phyloP scores from a whole-genome alignment of 2,797 vertebrate species.

The Avahi laniger region DNA sequence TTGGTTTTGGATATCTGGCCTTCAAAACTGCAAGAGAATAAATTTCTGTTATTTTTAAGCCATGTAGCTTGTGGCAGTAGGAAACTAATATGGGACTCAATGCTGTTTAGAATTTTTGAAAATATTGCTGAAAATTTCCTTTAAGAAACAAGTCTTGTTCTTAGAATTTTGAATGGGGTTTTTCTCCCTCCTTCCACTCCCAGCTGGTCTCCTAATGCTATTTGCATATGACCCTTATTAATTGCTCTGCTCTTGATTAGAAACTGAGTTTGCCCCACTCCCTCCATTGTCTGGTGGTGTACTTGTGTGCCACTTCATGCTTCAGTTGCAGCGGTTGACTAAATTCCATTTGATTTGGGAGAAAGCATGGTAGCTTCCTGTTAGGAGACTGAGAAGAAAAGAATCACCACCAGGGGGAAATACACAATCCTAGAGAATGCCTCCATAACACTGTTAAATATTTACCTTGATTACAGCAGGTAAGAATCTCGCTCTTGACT shows the following conservation, averaged over 20 bases:
- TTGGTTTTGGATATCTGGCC: neutral
- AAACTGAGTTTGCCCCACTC: rapidly evolving
- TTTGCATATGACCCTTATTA: neutral
- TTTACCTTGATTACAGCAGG: no score
- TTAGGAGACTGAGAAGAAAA: neutral
- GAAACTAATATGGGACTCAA: neutral
- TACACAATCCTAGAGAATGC: neutral
- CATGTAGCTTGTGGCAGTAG: neutral
- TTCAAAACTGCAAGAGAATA: neutral
- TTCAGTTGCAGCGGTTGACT: neutral
- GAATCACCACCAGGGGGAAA: neutral
- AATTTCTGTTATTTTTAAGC: neutral
- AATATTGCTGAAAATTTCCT: neutral
- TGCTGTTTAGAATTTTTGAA: neutral
- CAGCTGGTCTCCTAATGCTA: neutral
- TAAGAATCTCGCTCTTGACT: neutral
- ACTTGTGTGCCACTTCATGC: neutral
- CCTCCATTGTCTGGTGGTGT: neutral
- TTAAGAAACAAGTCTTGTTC: neutral
- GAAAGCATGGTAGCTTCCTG: neutral
- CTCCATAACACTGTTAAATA: neutral
- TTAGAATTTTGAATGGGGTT: neutral
- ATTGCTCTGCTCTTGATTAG: neutral
- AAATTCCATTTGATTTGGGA: neutral
- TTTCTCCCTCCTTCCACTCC: neutral